Conservation (phyloP, 2,888 invertebrate genomes). For the Cantharis rufa region DNA sequence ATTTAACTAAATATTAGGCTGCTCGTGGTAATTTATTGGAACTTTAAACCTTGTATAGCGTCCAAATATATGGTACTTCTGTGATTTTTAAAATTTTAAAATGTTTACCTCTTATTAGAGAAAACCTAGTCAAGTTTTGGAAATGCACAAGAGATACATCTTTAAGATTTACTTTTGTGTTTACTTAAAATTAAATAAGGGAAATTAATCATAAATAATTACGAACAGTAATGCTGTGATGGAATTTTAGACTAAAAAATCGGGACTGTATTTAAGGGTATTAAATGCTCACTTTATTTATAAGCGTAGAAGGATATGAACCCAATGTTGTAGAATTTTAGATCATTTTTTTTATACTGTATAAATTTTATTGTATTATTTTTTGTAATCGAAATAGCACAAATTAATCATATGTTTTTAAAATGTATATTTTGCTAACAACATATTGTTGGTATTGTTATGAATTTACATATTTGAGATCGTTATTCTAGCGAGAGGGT, state of each 20-base stretch:
- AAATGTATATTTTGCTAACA: neutral
- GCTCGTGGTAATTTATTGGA: neutral
- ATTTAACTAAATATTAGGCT: neutral
- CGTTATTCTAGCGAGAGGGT: neutral
- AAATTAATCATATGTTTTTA: neutral
- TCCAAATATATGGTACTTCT: neutral
- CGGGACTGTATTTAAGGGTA: constrained; percentile 23
- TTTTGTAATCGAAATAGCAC: neutral
- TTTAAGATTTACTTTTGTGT: neutral
- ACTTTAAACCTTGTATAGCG: neutral
- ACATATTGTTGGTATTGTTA: neutral
- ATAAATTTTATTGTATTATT: neutral
- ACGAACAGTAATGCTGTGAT: constrained; percentile 20
- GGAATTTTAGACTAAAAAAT: constrained; percentile 13
- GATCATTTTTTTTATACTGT: neutral
- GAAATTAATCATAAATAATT: neutral
- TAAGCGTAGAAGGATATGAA: neutral
- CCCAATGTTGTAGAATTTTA: neutral
- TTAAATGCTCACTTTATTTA: constrained; percentile 17
- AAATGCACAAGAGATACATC: neutral
- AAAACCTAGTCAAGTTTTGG: neutral
- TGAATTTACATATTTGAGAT: neutral
- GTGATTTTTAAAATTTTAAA: neutral
- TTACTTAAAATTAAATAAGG: neutral
- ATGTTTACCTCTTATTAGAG: neutral